phyloP scores from a whole-genome alignment of 2,797 vertebrate genomes.

The Malacoctenus gilli region DNA sequence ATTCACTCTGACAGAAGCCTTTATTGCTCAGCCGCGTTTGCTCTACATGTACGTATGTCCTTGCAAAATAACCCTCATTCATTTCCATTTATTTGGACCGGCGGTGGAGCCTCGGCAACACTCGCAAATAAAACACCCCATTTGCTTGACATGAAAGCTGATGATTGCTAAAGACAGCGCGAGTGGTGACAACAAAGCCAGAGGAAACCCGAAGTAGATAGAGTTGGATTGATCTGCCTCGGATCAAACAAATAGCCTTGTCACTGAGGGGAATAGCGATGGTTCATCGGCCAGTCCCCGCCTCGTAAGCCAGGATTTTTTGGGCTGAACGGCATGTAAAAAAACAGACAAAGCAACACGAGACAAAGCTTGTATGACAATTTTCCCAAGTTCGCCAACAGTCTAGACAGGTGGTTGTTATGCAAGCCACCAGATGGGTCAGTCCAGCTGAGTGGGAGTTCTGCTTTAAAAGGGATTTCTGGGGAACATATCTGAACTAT shows the following conservation, averaged over 20 bases:
- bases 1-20: constrained; percentile 65
- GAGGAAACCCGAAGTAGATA: constrained; percentile 64
- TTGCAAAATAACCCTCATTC: constrained; percentile 55
- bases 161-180: constrained; percentile 73
- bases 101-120: constrained; percentile 31
- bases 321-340: constrained; percentile 25
- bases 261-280: constrained; percentile 51
- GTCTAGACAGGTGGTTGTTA: constrained; percentile 16
- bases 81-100: constrained; percentile 63
- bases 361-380: constrained; percentile 15
- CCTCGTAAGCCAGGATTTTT: constrained; percentile 41
- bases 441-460: constrained; percentile 29
- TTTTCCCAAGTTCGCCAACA: constrained; percentile 11
- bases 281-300: constrained; percentile 42
- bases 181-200: constrained; percentile 66
- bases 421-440: constrained; percentile 29
- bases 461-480: constrained; percentile 50
- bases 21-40: constrained; percentile 54
- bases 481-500: constrained; percentile 48
- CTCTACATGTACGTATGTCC: constrained; percentile 47
- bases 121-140: constrained; percentile 61
- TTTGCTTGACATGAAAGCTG: constrained; percentile 74
- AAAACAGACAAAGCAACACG: constrained; percentile 19
- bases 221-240: constrained; percentile 69
- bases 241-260: constrained; percentile 66